These are phyloP conservation scores for Archilochus colubris DNA, from an alignment of 2,113 vertebrate species.

Conservation along the genomic window DNA sequence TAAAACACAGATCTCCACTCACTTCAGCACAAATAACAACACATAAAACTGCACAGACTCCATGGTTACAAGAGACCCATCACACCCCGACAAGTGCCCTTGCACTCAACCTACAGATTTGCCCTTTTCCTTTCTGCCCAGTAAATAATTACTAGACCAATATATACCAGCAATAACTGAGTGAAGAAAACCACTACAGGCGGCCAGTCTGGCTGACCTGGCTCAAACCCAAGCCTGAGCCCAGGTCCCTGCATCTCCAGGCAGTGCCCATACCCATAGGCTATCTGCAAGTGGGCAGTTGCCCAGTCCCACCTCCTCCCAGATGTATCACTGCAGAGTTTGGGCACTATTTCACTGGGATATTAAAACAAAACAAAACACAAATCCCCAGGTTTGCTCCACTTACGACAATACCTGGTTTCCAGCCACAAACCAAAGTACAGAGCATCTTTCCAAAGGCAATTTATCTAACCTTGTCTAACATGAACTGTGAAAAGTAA, in stretches of 20 bases:
- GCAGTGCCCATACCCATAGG: not conserved
- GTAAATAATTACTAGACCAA: not conserved
- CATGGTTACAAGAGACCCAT: not conserved
- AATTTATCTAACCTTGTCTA: not conserved
- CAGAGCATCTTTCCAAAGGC: not conserved
- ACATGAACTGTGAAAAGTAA: not conserved
- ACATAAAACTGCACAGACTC: not conserved
- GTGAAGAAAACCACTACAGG: not conserved
- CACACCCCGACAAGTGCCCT: not conserved
- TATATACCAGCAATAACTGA: not conserved
- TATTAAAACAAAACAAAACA: not conserved
- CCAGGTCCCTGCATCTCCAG: not conserved
- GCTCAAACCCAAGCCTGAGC: not conserved
- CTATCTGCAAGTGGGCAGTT: not conserved
- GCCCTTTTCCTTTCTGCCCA: not conserved
- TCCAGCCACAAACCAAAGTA: not conserved
- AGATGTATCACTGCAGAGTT: too few relatives aligned
- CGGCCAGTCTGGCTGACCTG: not conserved
- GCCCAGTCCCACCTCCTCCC: not conserved
- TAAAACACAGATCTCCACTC: not conserved
- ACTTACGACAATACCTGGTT: not conserved
- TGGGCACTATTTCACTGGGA: not conserved
- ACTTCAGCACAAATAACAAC: slow-evolving; percentile 19
- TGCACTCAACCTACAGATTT: not conserved
- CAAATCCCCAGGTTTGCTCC: not conserved